Conservation (phyloP, 2,113 vertebrate genomes). For the Neotoma lepida region DNA sequence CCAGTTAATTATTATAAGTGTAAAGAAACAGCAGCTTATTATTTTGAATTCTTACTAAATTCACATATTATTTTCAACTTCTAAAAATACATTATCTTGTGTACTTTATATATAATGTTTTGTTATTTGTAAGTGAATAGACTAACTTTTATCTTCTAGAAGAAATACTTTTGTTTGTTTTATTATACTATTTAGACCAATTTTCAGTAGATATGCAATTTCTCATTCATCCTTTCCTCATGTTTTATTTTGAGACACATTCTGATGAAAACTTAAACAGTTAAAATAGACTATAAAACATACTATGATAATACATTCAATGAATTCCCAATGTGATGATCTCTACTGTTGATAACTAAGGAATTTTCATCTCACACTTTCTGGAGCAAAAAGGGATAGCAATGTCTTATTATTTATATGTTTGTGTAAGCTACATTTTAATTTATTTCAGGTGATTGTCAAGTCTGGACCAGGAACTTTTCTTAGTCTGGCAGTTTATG, state of each 20-base stretch:
- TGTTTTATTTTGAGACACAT: background rate
- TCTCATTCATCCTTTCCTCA: background rate
- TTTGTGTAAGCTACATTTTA: constrained; percentile 34
- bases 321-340: background rate
- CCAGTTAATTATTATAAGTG: background rate
- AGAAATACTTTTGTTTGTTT: background rate
- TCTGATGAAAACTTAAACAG: background rate
- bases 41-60: background rate
- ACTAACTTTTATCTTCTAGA: background rate
- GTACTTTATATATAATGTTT: background rate
- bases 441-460: constrained; percentile 91
- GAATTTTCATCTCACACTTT: background rate
- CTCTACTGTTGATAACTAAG: background rate
- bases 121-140: background rate
- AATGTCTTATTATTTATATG: background rate
- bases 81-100: background rate
- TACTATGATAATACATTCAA: background rate
- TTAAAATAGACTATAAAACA: background rate
- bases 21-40: background rate
- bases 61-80: background rate
- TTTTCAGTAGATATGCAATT: background rate
- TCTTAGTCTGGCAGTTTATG: constrained; percentile 95
- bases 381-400: background rate
- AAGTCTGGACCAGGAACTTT: constrained; percentile 96
- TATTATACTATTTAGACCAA: background rate